Percentiles rank a stretch among this genome's conserved stretches.
These are phyloP conservation scores for Tarsius wallacei DNA, from an alignment of 2,797 vertebrate species.

Conservation along the genomic window DNA sequence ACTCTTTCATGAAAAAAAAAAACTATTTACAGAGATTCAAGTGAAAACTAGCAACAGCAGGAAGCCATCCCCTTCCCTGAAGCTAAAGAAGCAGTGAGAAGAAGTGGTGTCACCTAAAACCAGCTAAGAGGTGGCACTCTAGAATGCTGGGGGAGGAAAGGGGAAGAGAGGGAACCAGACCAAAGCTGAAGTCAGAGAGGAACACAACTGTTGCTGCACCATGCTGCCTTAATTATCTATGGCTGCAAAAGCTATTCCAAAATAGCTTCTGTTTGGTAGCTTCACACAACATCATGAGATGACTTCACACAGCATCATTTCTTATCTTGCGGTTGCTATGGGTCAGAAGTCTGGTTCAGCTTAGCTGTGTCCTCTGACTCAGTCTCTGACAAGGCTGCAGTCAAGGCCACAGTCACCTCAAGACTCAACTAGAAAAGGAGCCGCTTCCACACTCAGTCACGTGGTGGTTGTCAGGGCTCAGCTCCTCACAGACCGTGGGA, in stretches of 20 bases:
- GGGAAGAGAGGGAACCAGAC: background rate
- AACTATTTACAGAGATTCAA: background rate
- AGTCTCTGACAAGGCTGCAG: background rate
- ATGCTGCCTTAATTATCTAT: background rate
- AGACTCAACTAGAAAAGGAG: background rate
- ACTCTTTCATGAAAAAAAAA: background rate
- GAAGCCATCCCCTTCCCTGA: constrained; percentile 15
- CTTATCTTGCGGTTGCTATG: background rate
- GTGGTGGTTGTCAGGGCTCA: background rate
- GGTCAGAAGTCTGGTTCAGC: background rate
- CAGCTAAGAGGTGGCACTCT: background rate
- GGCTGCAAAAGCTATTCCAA: background rate
- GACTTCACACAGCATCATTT: background rate
- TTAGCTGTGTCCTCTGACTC: background rate
- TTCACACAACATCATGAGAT: background rate
- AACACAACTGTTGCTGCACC: background rate
- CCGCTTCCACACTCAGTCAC: background rate
- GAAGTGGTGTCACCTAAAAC: background rate
- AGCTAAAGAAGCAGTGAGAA: background rate
- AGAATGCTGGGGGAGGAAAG: too few relatives aligned
- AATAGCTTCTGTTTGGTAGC: background rate
- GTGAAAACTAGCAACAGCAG: background rate
- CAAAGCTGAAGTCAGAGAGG: background rate
- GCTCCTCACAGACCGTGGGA: background rate
- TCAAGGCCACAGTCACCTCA: background rate